phyloP scores from a whole-genome alignment of 2,888 invertebrate species.

The Nezara viridula region DNA sequence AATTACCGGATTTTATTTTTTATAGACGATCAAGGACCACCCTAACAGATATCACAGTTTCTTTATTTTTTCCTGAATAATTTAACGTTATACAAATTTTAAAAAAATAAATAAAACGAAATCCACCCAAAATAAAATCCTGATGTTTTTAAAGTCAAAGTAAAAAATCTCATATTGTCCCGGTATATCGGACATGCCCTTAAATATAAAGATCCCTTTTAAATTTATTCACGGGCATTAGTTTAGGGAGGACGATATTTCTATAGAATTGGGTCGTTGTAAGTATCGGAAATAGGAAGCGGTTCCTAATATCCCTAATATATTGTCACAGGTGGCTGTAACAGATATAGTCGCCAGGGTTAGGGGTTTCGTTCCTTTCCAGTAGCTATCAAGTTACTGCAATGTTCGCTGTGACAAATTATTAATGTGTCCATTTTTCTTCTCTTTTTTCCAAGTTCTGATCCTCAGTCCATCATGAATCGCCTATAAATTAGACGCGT shows the following conservation, averaged over 20 bases:
- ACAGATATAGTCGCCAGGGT: background rate
- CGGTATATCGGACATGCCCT: background rate
- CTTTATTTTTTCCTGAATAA: no score
- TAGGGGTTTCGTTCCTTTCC: background rate
- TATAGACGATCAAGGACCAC: no score
- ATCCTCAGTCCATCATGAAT: background rate
- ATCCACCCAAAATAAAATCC: no score
- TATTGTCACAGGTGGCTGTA: background rate
- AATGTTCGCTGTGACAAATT: background rate
- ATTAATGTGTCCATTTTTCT: background rate
- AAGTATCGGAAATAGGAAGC: slow-evolving; percentile 20
- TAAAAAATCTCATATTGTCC: background rate
- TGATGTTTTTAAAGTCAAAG: no score
- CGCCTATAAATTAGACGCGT: background rate
- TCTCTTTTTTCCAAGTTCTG: background rate
- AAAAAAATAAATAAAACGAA: no score
- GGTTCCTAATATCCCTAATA: background rate
- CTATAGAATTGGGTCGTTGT: background rate
- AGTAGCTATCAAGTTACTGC: background rate
- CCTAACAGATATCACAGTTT: no score
- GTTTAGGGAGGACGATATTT: background rate
- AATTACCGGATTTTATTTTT: no score
- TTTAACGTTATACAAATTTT: no score
- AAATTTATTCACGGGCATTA: background rate
- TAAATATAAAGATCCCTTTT: background rate